These are phyloP conservation scores for Bufo gargarizans DNA, from an alignment of 2,113 vertebrate genomes.

Conservation along the genomic window DNA sequence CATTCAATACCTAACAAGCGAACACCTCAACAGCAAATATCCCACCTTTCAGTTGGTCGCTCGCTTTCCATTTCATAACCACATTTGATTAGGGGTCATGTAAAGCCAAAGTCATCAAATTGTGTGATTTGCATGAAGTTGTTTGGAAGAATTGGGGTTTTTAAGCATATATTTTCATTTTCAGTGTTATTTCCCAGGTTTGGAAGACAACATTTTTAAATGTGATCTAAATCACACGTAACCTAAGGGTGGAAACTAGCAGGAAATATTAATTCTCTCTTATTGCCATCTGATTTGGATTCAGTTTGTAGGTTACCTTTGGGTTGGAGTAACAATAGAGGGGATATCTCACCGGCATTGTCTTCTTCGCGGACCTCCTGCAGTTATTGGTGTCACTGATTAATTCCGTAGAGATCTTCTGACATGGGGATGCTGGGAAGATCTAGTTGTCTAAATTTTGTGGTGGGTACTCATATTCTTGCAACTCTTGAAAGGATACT, in stretches of 20 bases:
- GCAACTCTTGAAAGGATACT: no score
- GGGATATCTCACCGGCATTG: background rate
- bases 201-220: background rate
- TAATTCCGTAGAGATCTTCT: no score
- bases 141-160: background rate
- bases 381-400: background rate
- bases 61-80: conserved; percentile 41
- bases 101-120: conserved; percentile 29
- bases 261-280: background rate
- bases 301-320: background rate
- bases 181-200: background rate
- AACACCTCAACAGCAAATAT: conserved; percentile 30
- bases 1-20: conserved; percentile 42
- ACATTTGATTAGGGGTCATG: conserved; percentile 44
- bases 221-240: background rate
- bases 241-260: background rate
- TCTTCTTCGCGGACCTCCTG: background rate
- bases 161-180: background rate
- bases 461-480: no score
- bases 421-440: no score
- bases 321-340: background rate
- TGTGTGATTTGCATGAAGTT: conserved; percentile 26
- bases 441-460: no score
- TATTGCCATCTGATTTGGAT: background rate
- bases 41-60: conserved; percentile 13